Percentiles rank a stretch among this genome's conserved stretches.
phyloP scores from a whole-genome alignment of 2,113 vertebrate species.

The Vulpes lagopus region DNA sequence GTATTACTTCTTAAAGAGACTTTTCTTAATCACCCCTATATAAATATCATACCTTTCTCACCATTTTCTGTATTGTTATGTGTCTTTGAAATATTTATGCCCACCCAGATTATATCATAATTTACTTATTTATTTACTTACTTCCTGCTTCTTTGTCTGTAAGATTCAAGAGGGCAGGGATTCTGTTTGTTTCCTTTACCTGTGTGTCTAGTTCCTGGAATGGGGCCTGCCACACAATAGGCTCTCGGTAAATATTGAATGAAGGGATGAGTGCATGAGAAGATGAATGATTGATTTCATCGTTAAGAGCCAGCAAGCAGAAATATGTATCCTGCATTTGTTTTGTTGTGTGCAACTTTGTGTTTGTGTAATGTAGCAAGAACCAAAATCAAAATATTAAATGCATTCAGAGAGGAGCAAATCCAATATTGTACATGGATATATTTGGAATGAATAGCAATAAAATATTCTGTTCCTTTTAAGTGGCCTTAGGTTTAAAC shows the following conservation, averaged over 20 bases:
- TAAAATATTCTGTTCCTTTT: neutral
- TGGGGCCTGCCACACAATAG: neutral
- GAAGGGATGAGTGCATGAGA: neutral
- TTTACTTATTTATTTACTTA: neutral
- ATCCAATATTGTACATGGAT: neutral
- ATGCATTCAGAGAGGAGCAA: neutral
- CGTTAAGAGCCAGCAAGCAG: neutral
- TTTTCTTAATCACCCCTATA: neutral
- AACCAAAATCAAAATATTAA: neutral
- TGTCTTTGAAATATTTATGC: neutral
- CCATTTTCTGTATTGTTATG: neutral
- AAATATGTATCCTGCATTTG: neutral
- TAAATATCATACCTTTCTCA: neutral
- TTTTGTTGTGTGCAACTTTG: neutral
- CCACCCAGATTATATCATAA: neutral
- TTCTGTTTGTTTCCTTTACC: neutral
- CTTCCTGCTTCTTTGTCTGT: neutral
- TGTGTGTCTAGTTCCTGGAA: neutral
- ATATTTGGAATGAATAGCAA: neutral
- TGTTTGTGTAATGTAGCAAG: neutral
- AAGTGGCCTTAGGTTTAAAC: neutral
- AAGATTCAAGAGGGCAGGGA: neutral
- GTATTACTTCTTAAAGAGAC: neutral
- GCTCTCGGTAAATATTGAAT: neutral
- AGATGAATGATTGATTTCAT: neutral